These are phyloP conservation scores for Teleogryllus oceanicus DNA, from an alignment of 2,888 invertebrate species.

Conservation along the genomic window DNA sequence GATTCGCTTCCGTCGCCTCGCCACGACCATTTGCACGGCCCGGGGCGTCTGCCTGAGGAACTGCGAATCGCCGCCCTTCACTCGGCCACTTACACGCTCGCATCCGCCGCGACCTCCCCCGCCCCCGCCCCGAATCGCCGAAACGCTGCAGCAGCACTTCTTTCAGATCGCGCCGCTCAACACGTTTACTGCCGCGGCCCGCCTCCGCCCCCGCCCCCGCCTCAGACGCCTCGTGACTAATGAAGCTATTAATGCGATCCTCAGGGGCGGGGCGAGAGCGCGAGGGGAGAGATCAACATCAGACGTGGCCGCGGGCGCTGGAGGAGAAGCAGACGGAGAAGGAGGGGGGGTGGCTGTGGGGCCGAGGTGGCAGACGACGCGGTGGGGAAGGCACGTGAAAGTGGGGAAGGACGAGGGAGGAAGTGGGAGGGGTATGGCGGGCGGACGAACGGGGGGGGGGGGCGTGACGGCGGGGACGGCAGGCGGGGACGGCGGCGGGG, in stretches of 20 bases:
- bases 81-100: no score
- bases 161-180: background rate
- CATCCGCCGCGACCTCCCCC: background rate
- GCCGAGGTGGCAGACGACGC: no score
- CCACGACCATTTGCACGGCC: no score
- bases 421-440: no score
- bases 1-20: no score
- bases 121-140: background rate
- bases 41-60: no score
- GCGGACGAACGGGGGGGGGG: no score
- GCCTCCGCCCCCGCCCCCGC: background rate
- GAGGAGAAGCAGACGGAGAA: background rate
- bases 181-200: background rate
- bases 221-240: background rate
- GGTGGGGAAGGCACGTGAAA: no score
- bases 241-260: background rate
- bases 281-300: background rate
- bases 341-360: background rate
- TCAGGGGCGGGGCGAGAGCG: background rate
- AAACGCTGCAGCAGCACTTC: slow-evolving; percentile 4
- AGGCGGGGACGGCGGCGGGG: no score
- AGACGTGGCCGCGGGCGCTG: background rate
- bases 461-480: no score
- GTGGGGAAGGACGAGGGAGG: no score
- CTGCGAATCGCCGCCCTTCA: no score